Conservation (phyloP, 1,140 invertebrate species). For the Eurosta solidaginis region DNA sequence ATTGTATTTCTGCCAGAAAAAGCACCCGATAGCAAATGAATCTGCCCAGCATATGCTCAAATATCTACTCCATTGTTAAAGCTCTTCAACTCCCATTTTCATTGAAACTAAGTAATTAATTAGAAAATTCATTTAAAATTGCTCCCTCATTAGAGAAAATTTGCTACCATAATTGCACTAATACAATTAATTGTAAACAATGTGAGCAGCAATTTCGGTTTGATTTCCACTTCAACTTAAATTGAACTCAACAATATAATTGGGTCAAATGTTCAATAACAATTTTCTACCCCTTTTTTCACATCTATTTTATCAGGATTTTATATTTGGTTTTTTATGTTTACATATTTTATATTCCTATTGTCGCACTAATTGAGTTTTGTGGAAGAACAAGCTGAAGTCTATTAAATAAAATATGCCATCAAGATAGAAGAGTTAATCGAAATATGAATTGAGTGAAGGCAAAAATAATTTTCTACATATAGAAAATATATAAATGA, state of each 20-base stretch:
- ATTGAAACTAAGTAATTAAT: no score
- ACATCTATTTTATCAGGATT: neutral
- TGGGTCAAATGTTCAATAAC: neutral
- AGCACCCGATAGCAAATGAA: no score
- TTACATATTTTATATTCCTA: neutral
- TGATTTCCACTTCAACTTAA: neutral
- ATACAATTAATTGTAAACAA: neutral
- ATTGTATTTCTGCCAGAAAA: no score
- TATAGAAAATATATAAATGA: neutral
- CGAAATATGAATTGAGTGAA: neutral
- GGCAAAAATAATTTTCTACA: neutral
- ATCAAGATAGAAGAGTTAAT: slow-evolving; percentile 28
- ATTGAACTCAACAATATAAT: neutral
- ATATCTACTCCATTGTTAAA: no score
- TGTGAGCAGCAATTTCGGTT: neutral
- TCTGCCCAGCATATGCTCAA: no score
- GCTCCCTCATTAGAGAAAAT: no score
- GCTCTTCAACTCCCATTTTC: no score
- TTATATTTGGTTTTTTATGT: neutral
- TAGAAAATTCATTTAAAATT: no score
- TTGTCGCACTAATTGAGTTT: neutral
- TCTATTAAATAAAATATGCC: neutral
- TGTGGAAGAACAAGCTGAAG: neutral
- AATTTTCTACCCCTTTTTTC: neutral
- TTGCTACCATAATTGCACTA: no score